Base-by-base conservation (phyloP, 1,140 invertebrate species). In the Drosophila subobscura region DNA sequence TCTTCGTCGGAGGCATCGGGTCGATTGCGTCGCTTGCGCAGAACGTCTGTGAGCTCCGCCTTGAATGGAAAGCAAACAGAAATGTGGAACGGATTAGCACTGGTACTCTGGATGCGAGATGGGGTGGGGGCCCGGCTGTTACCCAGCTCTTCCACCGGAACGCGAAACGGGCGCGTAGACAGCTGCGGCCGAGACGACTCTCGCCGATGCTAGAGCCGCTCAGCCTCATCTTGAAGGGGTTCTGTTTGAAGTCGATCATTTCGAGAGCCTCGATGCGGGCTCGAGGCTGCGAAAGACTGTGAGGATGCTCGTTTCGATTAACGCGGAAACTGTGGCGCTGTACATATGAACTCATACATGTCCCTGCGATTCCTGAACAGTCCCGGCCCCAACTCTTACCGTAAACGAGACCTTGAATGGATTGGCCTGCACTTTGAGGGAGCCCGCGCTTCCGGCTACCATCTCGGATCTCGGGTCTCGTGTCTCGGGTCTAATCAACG, bases 71-170 rank as follows among this genome's bases (percentile, higher is more conserved):
- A 33, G 2, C 12, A 25, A 41, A 8, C 1, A 14, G 22, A 0
- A 42, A 47, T 6, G 8, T n/a, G 2, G 0, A 16, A 8, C n/a
- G 4, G 4, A 5, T 0, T 37, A 1, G 2, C 1, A 8, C n/a
- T 44, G 29, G 12, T 22, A 16, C 3, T 2, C 12, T 25, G 33
- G 12, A 5, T 0, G 10, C 10, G 12, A n/a, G 40, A 20, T 29
- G 20, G 29, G 8, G 33, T 10, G 16, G 4, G 25, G 22, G 20
- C 29, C 10, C 40, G 14, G 42, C 29, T 33, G 60, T 77, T 91
- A 91, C 90, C 90, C 90, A 91, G 68, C 86, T 91, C 54, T 91
- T 91, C 90, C 90, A 90, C 49, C 90, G 89, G 57, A 91, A 91
- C 16, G 91, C 88, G n/a, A 91, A 64, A 4, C 90, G 73, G 3